Evolutionary conservation across 1,140 invertebrate species (phyloP).

Genomic region (Zaprionus capensis): DNA sequence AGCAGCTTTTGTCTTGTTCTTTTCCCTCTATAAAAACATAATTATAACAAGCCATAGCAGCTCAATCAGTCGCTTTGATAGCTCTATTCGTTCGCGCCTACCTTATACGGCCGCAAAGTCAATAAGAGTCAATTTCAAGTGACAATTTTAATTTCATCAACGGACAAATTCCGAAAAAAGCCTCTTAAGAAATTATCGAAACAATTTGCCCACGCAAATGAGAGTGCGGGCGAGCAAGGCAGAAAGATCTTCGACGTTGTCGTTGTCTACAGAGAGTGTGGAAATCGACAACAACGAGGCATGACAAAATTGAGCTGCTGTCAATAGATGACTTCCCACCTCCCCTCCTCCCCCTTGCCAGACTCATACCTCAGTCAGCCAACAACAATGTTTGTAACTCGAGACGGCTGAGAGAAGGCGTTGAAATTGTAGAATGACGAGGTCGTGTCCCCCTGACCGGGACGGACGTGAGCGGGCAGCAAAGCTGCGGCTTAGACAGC

Average conservation of each 20-base stretch:
- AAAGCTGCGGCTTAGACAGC: conserved; percentile 59
- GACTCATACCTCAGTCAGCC: not conserved
- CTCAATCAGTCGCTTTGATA: conserved; percentile 18
- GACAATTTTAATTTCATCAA: conserved; percentile 47
- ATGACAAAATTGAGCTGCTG: conserved; percentile 63
- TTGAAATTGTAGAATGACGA: conserved; percentile 58
- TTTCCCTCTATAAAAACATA: not conserved
- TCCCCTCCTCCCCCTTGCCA: not conserved
- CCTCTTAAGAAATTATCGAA: conserved; percentile 61
- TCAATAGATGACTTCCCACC: conserved; percentile 45
- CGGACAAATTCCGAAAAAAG: conserved; percentile 50
- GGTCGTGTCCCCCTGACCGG: conserved; percentile 22
- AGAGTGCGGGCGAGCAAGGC: conserved; percentile 37
- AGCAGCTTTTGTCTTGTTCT: not conserved
- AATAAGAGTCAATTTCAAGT: conserved; percentile 52
- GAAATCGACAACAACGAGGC: conserved; percentile 58
- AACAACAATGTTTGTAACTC: conserved; percentile 33
- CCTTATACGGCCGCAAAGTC: not conserved
- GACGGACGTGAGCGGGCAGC: conserved; percentile 50
- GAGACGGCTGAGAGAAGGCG: conserved; percentile 45
- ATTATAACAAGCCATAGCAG: conserved; percentile 2
- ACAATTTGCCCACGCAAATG: conserved; percentile 61
- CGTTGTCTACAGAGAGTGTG: conserved; percentile 12
- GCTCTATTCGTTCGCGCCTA: conserved; percentile 23
- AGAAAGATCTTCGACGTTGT: not conserved